Base-by-base conservation (phyloP, 2,797 vertebrate genomes). In the Lateolabrax maculatus region DNA sequence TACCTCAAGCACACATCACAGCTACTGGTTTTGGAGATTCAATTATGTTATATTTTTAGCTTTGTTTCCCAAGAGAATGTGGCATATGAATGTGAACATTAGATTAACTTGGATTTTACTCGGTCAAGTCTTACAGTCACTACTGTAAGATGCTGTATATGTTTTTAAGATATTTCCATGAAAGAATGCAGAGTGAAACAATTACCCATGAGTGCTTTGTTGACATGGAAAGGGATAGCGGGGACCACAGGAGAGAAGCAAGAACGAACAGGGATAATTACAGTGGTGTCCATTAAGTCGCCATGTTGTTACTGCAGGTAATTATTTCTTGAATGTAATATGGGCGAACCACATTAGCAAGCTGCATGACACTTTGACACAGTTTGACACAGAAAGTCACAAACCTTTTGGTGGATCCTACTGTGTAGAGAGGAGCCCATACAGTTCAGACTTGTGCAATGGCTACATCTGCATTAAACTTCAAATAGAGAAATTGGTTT, bases 1-100 rank as follows among this genome's bases (percentile, higher is more conserved):
- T 3, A 4, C 44, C 31, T 15, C 3, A 9, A 41, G 39, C 15
- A 29, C 37, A 44, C 25, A 49, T 64, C 1, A 5, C 34, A 48
- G 21, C 44, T 7, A 6, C 55, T 19, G n/a, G 11, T 39, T 77
- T 60, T 15, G 8, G 58, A n/a, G 62, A 84, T 66, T 60, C n/a
- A 18, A 69, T 72, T 43, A 36, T 39, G 58, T 58, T 37, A 31
- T 56, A 61, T 53, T 49, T 73, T 58, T 41, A 25, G 23, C 36
- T 27, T 37, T 56, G 21, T 61, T 41, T 44, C 55, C 3, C n/a
- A 3, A 23, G 25, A 61, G 9, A 56, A 21, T 52, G 41, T 7
- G 16, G 39, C 25, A 15, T 6, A 7, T 25, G 31, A 51, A 21
- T 48, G 3, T 37, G 10, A 43, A 51, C 41, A 39, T 71, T 36